Evolutionary conservation across 2,113 vertebrate genomes (phyloP), one percentile per base, ranked within the genome.

Genomic region (Macrotus californicus): DNA sequence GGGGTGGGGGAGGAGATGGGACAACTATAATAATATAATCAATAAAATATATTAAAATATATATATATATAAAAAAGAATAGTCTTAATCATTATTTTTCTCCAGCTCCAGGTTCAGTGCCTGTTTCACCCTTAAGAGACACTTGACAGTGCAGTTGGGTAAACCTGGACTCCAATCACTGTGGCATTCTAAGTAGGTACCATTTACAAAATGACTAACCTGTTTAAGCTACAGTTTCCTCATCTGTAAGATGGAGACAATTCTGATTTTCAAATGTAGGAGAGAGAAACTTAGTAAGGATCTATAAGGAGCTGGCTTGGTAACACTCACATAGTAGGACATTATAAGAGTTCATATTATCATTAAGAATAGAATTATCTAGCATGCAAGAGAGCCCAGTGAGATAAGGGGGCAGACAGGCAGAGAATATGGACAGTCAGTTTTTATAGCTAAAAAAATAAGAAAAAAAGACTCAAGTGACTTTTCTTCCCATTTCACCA

Each of bases 401-500:
- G 41, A 91, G 29, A 70, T 24, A 46, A 29, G 1, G 7, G 22
- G 82, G 16, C 16, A 56, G 39, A 64, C 24, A 59, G 54, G 7
- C 12, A 36, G 6, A 69, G 34, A 50, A 86, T 21, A 34, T 7
- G 41, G 70, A 46, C 18, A 54, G 34, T 85, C 46, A 52, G 50
- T 39, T 39, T 4, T 39, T 46, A 82, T 1, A 87, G 18, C 54
- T 54, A 29, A 96, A 69, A 72, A 59, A 64, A 11, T 16, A n/a
- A 56, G 41, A 19, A 0, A 16, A 54, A 67, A 54, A 16, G 0
- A 1, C 6, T 90, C 94, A 48, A 89, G 56, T 91, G 89, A 87
- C 86, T 84, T 85, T 94, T 73, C 52, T 85, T 66, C 26, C 7
- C 26, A 93, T 94, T 95, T 92, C 36, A 19, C 88, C 93, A 94